Conservation (phyloP, 2,888 invertebrate genomes). For the Habroteleia sp. region DNA sequence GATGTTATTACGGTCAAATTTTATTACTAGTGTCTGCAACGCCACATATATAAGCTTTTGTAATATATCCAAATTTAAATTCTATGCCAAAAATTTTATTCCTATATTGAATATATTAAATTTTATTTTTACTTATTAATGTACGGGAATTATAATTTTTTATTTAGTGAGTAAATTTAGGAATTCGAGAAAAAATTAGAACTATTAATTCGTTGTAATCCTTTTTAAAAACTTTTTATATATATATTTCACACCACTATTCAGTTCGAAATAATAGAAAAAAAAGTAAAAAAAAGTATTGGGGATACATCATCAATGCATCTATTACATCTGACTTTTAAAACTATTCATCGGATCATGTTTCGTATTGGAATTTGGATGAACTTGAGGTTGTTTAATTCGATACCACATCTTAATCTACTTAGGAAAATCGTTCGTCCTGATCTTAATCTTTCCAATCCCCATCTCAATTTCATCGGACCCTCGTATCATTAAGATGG, state of each 20-base stretch:
- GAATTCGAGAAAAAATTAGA: too few relatives aligned
- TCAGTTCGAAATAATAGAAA: slow-evolving; percentile 6
- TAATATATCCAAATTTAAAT: too few relatives aligned
- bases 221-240: too few relatives aligned
- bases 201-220: too few relatives aligned
- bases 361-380: slow-evolving; percentile 48
- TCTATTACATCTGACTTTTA: slow-evolving; percentile 33
- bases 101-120: too few relatives aligned
- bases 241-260: slow-evolving; percentile 20
- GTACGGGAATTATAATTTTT: too few relatives aligned
- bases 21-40: too few relatives aligned
- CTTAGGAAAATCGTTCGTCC: slow-evolving; percentile 50
- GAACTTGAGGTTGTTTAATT: slow-evolving; percentile 47
- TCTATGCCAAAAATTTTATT: too few relatives aligned
- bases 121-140: too few relatives aligned
- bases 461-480: slow-evolving; percentile 42
- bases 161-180: too few relatives aligned
- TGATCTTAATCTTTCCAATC: slow-evolving; percentile 51
- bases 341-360: slow-evolving; percentile 40
- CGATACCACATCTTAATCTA: slow-evolving; percentile 53
- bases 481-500: slow-evolving; percentile 27
- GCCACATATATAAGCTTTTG: too few relatives aligned
- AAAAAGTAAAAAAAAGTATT: slow-evolving; percentile 16
- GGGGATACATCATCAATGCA: slow-evolving; percentile 11
- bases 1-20: too few relatives aligned